A percentile compares a stretch with the other conserved stretches of the same genome.
These are phyloP conservation scores for Ophion ellenae DNA, from an alignment of 2,888 invertebrate species.

Conservation along the genomic window DNA sequence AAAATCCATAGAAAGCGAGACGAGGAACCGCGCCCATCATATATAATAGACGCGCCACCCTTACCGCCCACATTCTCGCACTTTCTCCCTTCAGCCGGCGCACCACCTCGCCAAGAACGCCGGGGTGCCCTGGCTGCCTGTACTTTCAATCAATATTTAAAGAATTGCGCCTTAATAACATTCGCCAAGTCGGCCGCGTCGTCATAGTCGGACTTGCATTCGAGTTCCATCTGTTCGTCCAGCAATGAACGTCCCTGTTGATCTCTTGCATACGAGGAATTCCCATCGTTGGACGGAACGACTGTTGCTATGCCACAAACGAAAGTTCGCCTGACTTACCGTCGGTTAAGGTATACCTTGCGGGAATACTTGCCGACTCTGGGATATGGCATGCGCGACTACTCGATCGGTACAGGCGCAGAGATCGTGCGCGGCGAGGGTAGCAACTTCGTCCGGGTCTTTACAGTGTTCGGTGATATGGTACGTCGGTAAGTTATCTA, in stretches of 20 bases:
- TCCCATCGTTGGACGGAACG: not conserved
- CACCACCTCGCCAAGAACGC: conserved; percentile 66
- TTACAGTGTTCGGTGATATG: too few relatives aligned
- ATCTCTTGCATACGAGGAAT: not conserved
- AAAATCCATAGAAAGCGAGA: conserved; percentile 80
- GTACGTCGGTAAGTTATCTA: too few relatives aligned
- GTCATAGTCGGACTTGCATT: conserved; percentile 71
- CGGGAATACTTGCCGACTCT: too few relatives aligned
- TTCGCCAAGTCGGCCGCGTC: conserved; percentile 70
- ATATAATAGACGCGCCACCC: conserved; percentile 81
- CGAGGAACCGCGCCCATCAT: conserved; percentile 82
- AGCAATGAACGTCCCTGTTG: conserved; percentile 30
- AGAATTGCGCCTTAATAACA: conserved; percentile 83
- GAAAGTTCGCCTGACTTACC: too few relatives aligned
- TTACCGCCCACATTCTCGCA: conserved; percentile 74
- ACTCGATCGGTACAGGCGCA: too few relatives aligned
- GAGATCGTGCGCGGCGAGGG: too few relatives aligned
- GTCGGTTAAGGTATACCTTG: too few relatives aligned
- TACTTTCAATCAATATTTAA: conserved; percentile 83
- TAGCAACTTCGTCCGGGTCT: too few relatives aligned
- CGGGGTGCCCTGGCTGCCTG: conserved; percentile 67
- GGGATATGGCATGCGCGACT: too few relatives aligned
- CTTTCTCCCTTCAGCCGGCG: conserved; percentile 73
- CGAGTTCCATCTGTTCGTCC: conserved; percentile 49
- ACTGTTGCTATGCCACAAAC: too few relatives aligned